phyloP scores from a whole-genome alignment of 2,797 vertebrate species.

The Diceros bicornis region DNA sequence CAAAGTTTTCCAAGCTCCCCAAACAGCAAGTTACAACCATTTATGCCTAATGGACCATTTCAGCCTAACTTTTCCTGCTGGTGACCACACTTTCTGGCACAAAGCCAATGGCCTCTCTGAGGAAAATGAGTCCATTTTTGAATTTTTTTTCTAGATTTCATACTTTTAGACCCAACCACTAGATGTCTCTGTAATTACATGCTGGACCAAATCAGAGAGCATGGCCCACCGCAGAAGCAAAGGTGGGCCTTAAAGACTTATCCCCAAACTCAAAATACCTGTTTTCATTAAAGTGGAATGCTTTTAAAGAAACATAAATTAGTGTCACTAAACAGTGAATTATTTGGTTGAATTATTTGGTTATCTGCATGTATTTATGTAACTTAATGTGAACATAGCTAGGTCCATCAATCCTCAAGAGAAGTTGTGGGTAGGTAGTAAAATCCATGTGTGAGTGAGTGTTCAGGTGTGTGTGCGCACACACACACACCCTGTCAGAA shows the following conservation, averaged over 20 bases:
- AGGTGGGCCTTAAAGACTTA: conserved; percentile 9
- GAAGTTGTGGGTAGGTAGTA: background rate
- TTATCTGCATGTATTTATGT: background rate
- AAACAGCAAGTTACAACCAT: background rate
- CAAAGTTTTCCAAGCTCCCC: background rate
- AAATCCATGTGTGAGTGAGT: background rate
- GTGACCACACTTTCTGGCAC: accelerated
- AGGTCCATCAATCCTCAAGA: conserved; percentile 30
- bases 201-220: background rate
- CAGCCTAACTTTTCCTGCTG: background rate
- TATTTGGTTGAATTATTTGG: conserved; percentile 62
- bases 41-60: background rate
- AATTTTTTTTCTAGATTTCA: background rate
- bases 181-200: conserved; percentile 84
- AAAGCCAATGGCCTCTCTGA: accelerated
- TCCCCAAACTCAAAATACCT: background rate
- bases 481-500: background rate
- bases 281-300: background rate
- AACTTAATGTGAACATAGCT: conserved; percentile 14
- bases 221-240: background rate
- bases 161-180: conserved; percentile 50
- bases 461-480: background rate
- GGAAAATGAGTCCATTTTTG: background rate
- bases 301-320: background rate
- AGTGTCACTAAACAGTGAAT: background rate